A percentile compares a stretch with the other conserved stretches of the same genome.
Conservation (phyloP, 2,797 vertebrate genomes). For the Champsocephalus esox region DNA sequence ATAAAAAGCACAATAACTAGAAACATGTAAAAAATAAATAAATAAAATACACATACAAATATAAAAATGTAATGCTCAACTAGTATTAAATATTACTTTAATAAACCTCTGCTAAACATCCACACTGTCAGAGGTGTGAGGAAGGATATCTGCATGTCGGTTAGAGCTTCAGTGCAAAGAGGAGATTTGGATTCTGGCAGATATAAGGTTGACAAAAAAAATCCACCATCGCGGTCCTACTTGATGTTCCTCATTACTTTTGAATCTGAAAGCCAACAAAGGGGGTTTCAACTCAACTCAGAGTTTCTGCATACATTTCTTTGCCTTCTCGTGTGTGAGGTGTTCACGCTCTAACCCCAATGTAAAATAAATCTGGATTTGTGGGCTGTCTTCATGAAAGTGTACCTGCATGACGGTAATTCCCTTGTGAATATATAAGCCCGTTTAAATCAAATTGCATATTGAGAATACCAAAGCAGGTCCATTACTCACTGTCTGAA, state of each 20-base stretch:
- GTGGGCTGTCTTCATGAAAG: background rate
- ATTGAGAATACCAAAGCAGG: conserved; percentile 36
- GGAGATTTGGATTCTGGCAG: conserved; percentile 10
- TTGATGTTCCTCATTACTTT: conserved; percentile 27
- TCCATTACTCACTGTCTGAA: conserved; percentile 50
- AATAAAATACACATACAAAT: no score
- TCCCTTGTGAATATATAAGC: conserved; percentile 12
- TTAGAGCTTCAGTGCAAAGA: conserved; percentile 13
- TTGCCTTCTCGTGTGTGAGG: background rate
- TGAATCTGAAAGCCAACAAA: conserved; percentile 13
- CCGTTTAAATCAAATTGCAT: conserved; percentile 12
- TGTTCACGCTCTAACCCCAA: background rate
- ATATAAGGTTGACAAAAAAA: background rate
- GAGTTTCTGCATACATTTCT: background rate
- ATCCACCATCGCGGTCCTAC: background rate
- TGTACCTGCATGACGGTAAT: conserved; percentile 15
- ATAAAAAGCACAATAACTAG: no score
- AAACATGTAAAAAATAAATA: no score
- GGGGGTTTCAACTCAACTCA: conserved; percentile 6
- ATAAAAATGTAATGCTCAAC: no score
- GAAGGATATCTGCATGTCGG: background rate
- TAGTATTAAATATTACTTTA: no score
- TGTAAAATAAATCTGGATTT: conserved; percentile 23
- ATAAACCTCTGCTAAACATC: background rate
- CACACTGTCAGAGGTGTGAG: background rate